Percentiles rank a stretch among this genome's conserved stretches.
Conservation (phyloP, 2,797 vertebrate genomes). For the Periparus ater region DNA sequence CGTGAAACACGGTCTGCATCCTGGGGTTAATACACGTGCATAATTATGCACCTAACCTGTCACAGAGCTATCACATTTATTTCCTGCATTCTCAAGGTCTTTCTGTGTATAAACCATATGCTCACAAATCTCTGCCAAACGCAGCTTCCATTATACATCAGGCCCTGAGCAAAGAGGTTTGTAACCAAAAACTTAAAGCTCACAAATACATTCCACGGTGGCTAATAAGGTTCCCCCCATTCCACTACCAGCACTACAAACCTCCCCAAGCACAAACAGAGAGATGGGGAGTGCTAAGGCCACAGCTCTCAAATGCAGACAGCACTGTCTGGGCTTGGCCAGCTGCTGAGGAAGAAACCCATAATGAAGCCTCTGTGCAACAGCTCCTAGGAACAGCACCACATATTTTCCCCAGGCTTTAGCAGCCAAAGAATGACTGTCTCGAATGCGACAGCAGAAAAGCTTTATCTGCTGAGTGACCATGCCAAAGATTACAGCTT, state of each 20-base stretch:
- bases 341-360: slow-evolving; percentile 5
- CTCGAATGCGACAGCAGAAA: not conserved
- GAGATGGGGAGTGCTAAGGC: not conserved
- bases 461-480: slow-evolving; percentile 52
- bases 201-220: not conserved
- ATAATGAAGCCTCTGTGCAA: slow-evolving; percentile 43
- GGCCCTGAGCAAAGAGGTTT: not conserved
- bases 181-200: not conserved
- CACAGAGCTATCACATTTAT: not conserved
- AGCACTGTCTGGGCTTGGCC: not conserved
- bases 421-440: slow-evolving; percentile 42
- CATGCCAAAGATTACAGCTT: slow-evolving; percentile 62
- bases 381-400: slow-evolving; percentile 3
- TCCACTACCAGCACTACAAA: not conserved
- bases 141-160: not conserved
- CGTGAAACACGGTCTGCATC: not conserved
- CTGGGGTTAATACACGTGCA: not conserved
- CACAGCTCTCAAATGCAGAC: not conserved
- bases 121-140: not conserved
- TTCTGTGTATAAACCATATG: not conserved
- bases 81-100: not conserved
- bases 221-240: not conserved
- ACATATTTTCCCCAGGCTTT: slow-evolving; percentile 49
- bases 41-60: not conserved
- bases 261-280: not conserved